Percentiles rank a stretch among this genome's conserved stretches.
Conservation (phyloP, 2,797 vertebrate species). For the Schizopygopsis pylzovi region DNA sequence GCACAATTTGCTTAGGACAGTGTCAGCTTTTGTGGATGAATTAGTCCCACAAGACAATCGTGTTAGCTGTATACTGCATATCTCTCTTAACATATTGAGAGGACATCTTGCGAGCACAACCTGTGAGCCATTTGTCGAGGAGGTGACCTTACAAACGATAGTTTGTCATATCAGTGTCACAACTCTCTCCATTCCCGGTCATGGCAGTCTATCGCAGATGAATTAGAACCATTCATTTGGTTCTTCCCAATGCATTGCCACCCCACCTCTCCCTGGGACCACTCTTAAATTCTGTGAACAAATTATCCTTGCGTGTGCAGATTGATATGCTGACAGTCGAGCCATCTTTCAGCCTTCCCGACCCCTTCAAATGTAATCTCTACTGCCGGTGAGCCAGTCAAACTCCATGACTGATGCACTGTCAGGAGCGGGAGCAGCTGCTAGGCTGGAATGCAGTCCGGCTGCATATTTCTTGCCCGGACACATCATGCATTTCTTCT, state of each 20-base stretch:
- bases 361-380: conserved; percentile 50
- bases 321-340: conserved; percentile 46
- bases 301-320: conserved; percentile 46
- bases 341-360: conserved; percentile 42
- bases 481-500: conserved; percentile 55
- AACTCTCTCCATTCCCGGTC: conserved; percentile 4
- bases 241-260: conserved; percentile 3
- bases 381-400: conserved; percentile 38
- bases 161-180: conserved; percentile 2
- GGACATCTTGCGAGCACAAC: neutral
- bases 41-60: neutral
- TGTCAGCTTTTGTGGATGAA: neutral
- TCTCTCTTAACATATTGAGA: neutral
- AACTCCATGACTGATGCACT: conserved; percentile 43
- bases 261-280: conserved; percentile 27
- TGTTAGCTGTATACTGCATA: neutral
- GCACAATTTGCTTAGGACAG: neutral
- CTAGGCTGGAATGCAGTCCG: conserved; percentile 24
- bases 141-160: neutral
- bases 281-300: conserved; percentile 49
- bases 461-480: conserved; percentile 51
- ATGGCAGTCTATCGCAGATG: conserved; percentile 11
- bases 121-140: neutral
- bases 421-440: conserved; percentile 38
- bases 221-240: conserved; percentile 14